Evolutionary conservation across 1,140 invertebrate genomes (phyloP).

Genomic region (Bombus huntii): DNA sequence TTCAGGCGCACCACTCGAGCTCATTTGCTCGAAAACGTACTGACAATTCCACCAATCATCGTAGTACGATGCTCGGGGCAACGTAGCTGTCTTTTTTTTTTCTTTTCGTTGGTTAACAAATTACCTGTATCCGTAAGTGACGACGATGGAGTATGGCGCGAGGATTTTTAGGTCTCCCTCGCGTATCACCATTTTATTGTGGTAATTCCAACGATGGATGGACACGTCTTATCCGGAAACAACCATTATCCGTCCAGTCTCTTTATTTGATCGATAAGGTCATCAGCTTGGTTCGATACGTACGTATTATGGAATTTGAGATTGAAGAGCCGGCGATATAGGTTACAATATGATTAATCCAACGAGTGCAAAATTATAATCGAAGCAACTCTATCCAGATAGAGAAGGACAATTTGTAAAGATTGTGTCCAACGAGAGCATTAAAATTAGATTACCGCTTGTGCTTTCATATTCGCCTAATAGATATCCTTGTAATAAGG

Average conservation of each 20-base stretch:
- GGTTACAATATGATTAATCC: not conserved
- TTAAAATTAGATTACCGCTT: not conserved
- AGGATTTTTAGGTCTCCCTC: constrained; percentile 9
- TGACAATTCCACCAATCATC: constrained; percentile 41
- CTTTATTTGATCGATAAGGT: constrained; percentile 17
- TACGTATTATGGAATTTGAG: not conserved
- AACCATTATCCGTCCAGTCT: not conserved
- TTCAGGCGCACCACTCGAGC: not conserved
- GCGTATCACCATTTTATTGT: constrained; percentile 48
- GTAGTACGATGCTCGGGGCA: not conserved
- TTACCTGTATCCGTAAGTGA: constrained; percentile 51
- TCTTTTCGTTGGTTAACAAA: constrained; percentile 46
- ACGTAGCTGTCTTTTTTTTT: constrained; percentile 31
- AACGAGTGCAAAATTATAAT: constrained; percentile 18
- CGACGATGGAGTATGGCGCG: constrained; percentile 29
- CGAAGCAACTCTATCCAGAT: not conserved
- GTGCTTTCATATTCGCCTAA: not conserved
- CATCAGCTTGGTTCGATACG: not conserved
- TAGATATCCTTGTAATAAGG: constrained; percentile 16
- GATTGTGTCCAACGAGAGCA: too few relatives aligned
- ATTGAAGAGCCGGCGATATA: not conserved
- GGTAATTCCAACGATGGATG: constrained; percentile 43
- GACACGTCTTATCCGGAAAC: not conserved
- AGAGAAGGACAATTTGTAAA: not conserved
- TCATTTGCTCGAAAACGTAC: constrained; percentile 27